Evolutionary conservation across 2,888 invertebrate genomes (phyloP), one percentile per base, ranked within the genome.

Genomic region (Heliconius cydno): DNA sequence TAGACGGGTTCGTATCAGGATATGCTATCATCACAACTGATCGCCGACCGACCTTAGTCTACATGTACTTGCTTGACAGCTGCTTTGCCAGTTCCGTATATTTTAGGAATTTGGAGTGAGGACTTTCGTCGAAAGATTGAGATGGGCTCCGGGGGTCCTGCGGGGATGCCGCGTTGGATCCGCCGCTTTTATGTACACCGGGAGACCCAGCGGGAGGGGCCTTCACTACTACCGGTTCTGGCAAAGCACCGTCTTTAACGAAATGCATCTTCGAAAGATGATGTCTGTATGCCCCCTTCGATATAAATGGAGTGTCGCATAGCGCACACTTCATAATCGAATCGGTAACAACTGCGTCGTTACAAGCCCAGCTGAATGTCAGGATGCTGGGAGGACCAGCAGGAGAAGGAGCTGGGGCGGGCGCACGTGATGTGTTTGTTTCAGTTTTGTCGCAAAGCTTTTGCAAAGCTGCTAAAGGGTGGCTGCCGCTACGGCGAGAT

Each of bases 61-160:
- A 98, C 96, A 98, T 98, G 96, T 98, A 98, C 96, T 99, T 99
- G 95, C 98, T 98, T 91, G 99, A 99, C 92, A 99, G 96, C 95
- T 99, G 99, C 95, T 99, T 99, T 89, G 99, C 99, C 95, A 99
- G 97, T 95, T 99, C 99, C 91, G 99, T 99, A 95, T 99, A 99
- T 96, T 99, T 99, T 87, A 99, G 97, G 96, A 99, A 99, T 96
- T 99, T 99, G 87, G 99, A 98, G 95, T 98, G 98, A 75, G 98
- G 98, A 91, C 98, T 98, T 93, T 98, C 98, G 88, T 98, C 98
- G 89, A 97, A 97, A 57, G 96, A 92, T 91, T 96, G 91, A 90
- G 96, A 91, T 82, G 96, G 96, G 85, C 96, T 96, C 82, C 96
- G 95, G 78, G 96, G 95, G 87, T 95, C 96, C 82, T 95, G 95